Conservation (phyloP, 1,140 invertebrate species). For the Drosophila watanabei region DNA sequence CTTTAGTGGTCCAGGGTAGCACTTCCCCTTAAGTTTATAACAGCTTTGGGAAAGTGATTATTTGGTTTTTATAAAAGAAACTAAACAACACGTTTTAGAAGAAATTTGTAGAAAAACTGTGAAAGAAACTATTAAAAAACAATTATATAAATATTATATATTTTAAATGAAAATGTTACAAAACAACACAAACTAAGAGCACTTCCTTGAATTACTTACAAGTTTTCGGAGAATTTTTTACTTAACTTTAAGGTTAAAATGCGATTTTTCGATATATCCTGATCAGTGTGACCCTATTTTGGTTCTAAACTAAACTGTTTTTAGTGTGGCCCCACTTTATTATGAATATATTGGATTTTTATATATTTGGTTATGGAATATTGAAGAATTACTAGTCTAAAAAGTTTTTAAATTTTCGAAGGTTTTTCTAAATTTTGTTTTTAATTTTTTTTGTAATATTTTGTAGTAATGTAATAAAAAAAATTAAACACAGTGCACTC, state of each 20-base stretch:
- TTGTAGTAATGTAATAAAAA: too few relatives aligned
- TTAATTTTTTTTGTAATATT: too few relatives aligned
- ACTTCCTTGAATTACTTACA: background rate
- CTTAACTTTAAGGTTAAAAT: too few relatives aligned
- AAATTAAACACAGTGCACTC: background rate
- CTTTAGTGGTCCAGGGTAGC: conserved; percentile 38
- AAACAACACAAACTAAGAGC: background rate
- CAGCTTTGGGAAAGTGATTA: background rate
- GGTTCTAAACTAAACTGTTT: too few relatives aligned
- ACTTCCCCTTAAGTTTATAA: conserved; percentile 12
- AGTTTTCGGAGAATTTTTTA: background rate
- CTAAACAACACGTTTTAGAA: background rate
- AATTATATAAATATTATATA: background rate
- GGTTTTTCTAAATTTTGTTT: too few relatives aligned
- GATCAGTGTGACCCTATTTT: too few relatives aligned
- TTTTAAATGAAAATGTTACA: background rate
- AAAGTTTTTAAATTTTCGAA: too few relatives aligned
- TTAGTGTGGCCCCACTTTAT: too few relatives aligned
- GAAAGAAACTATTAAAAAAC: background rate
- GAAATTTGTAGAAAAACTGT: background rate
- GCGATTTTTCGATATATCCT: too few relatives aligned
- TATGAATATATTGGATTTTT: too few relatives aligned
- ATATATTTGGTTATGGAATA: too few relatives aligned
- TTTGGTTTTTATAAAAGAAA: background rate
- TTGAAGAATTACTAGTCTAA: too few relatives aligned